Evolutionary conservation across 2,888 invertebrate genomes (phyloP), one percentile per base, ranked within the genome.

Genomic region (Drosophila infuscata): DNA sequence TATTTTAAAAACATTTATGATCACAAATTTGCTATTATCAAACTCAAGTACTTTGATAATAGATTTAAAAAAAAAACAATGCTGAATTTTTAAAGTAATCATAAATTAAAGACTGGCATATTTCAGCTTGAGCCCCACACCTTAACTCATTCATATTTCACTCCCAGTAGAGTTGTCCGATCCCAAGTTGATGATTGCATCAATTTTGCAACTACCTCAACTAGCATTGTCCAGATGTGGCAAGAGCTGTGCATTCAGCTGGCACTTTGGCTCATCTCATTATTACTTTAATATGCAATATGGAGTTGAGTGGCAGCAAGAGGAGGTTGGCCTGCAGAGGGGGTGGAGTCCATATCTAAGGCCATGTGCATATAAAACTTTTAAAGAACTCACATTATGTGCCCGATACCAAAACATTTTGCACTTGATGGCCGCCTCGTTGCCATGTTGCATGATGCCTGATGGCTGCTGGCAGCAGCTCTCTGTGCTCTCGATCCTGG

Each of bases 371-470:
- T 79, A 71, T 70, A 71, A 87, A 87, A 90, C 74, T 90, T 87
- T 88, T 75, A 84, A 90, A 87, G 85, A 87, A 89, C 88, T 87
- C 80, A 67, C 82, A 90, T 83, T 89, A 83, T 83, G 79, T 77
- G 70, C 79, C 74, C 63, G 76, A 79, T 74, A 62, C 60, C 58
- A 75, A 69, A 75, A 76, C 81, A 79, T 81, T 76, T 86, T 85
- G 65, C 80, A 74, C 80, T 83, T 81, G 81, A 81, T 81, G 83
- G 76, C 52, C 70, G 79, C 68, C 58, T 53, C 58, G 52, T 59
- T 62, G 67, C 46, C 68, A 25, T 77, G 74, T 66, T 69, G 65
- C 52, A 66, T 71, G 60, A 38, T 63, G 52, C 11, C 59, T 60
- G 41, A 49, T 68, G 56, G 29, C 67, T 48, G 68, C 67, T 53